Conservation (phyloP, 2,113 vertebrate genomes). For the Brachyistius frenatus region DNA sequence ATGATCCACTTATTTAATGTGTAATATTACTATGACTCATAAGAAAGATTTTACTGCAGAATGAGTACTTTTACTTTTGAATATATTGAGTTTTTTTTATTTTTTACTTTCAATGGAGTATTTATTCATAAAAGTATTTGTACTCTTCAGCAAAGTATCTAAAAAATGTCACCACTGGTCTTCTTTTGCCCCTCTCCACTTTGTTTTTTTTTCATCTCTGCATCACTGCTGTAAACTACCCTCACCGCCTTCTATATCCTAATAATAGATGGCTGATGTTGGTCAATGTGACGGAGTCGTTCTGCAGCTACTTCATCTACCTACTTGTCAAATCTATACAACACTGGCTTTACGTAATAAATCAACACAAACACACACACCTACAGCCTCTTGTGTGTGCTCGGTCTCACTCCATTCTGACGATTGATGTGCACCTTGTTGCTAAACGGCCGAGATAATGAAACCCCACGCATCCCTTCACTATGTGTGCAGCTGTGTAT, state of each 20-base stretch:
- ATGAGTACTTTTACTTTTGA: too few species aligned
- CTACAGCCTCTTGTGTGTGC: constrained; percentile 27
- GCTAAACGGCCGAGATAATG: constrained; percentile 70
- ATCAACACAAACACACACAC: constrained; percentile 46
- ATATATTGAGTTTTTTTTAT: too few species aligned
- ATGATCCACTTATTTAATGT: too few species aligned
- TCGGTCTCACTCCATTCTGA: constrained; percentile 28
- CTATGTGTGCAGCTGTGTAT: constrained; percentile 19
- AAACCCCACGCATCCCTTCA: constrained; percentile 50
- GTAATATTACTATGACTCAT: too few species aligned
- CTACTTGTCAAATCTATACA: constrained; percentile 59
- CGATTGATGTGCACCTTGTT: constrained; percentile 63
- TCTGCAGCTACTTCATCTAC: constrained; percentile 68
- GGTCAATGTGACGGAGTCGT: constrained; percentile 58
- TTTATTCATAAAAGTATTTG: too few species aligned
- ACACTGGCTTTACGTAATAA: constrained; percentile 49
- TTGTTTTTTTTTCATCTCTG: not conserved
- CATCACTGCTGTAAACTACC: constrained; percentile 30
- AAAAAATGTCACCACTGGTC: too few species aligned
- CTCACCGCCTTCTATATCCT: not conserved
- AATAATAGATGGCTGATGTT: constrained; percentile 60
- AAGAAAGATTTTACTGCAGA: too few species aligned
- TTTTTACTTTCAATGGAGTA: too few species aligned
- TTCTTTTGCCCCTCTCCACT: too few species aligned
- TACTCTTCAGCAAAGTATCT: too few species aligned